Base-by-base conservation (phyloP, 2,888 invertebrate species). In the Cephus sareptanus region DNA sequence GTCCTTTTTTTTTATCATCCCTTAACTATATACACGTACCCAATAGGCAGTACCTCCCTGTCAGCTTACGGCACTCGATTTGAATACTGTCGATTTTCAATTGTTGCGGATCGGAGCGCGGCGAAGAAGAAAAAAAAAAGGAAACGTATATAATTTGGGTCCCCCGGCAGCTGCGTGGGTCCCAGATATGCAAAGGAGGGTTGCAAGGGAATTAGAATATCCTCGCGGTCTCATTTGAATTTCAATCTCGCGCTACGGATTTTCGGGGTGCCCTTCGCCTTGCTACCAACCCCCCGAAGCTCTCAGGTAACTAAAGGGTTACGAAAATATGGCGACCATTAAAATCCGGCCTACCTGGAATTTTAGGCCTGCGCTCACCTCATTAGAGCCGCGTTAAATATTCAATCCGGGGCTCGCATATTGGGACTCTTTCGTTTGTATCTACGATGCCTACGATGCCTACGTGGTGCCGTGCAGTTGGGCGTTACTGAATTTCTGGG, bases 201-300 rank as follows among this genome's bases (percentile, higher is more conserved):
- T 84, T 84, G 81, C 86, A 84, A 86, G 87, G 87, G 89, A 91
- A 91, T 91, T 91, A 90, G 89, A 91, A 91, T 91, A 91, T 90
- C 89, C 90, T 91, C 91, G 91, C 88, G 91, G 91, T 91, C 91
- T 91, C 91, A 91, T 91, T 91, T 91, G 91, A 91, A 91, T 91
- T 91, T 91, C 89, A 89, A 90, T 90, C 89, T 90, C 80, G 81
- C 56, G 74, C 68, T 79, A 69, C 73, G 79, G 79, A 79, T 79
- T 79, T 79, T 79, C 70, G 74, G 76, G 76, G 79, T 73, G 30
- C 76, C 37, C 33, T 23, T 37, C 35, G 76, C 74, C 34, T 35
- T 23, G 35, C 79, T 81, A 83, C 85, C 86, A 83, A 83, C 83
- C 85, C 82, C 84, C 83, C 81, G 83, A 81, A 79, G 85, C 82